phyloP scores from a whole-genome alignment of 53 echinoderm and acorn worm genomes.

The Holothuria leucospilota region DNA sequence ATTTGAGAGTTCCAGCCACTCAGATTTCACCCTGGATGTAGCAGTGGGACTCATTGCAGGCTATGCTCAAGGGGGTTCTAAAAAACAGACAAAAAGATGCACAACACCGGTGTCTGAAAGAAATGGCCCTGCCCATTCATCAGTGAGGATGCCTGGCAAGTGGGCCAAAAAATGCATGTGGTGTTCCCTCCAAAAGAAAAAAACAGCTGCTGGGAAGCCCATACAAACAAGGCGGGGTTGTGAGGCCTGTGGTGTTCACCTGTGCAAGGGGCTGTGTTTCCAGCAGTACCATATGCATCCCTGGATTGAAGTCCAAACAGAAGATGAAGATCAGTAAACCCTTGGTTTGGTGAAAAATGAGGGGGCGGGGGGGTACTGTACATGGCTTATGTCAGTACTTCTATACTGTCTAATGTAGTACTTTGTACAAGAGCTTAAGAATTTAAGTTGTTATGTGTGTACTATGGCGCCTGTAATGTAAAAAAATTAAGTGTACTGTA shows the following conservation, averaged over 20 bases:
- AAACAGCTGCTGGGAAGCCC: background rate
- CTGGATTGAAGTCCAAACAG: too few species aligned
- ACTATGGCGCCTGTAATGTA: too few species aligned
- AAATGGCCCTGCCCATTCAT: constrained; percentile 4
- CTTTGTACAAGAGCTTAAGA: too few species aligned
- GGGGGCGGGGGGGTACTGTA: too few species aligned
- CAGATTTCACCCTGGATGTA: constrained; percentile 43
- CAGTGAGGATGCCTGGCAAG: constrained; percentile 22
- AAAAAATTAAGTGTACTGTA: too few species aligned
- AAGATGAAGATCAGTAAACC: too few species aligned
- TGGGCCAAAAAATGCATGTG: constrained; percentile 38
- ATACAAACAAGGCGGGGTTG: constrained; percentile 28
- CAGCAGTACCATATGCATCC: constrained; percentile 27
- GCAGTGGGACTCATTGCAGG: constrained; percentile 54
- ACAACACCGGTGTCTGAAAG: constrained; percentile 2
- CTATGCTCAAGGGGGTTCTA: constrained; percentile 48
- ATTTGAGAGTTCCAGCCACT: background rate
- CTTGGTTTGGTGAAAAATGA: too few species aligned
- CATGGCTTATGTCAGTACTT: too few species aligned
- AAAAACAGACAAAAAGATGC: background rate
- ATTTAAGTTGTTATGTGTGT: too few species aligned
- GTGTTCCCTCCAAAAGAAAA: constrained; percentile 2
- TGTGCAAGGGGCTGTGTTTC: constrained; percentile 49
- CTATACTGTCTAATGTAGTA: too few species aligned
- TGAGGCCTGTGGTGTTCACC: constrained; percentile 26